A percentile compares a stretch with the other conserved stretches of the same genome.
Conservation (phyloP, 2,888 invertebrate genomes). For the Isoperla grammatica region DNA sequence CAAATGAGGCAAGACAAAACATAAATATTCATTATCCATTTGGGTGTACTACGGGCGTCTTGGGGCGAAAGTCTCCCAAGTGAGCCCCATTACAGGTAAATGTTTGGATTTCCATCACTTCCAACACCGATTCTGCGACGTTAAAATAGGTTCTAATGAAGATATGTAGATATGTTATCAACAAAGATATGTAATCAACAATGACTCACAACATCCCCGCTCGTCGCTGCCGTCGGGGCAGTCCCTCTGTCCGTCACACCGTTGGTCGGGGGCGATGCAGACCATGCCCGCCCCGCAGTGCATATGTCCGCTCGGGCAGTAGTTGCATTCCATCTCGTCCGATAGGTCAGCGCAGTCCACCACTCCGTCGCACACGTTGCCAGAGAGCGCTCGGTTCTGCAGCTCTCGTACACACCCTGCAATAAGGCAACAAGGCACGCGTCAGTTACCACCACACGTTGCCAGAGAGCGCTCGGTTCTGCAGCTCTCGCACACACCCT, state of each 20-base stretch:
- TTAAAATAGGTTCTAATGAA: no score
- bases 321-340: conserved; percentile 68
- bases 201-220: conserved; percentile 77
- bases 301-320: conserved; percentile 64
- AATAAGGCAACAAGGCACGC: conserved; percentile 21
- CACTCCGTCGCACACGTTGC: conserved; percentile 78
- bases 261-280: conserved; percentile 63
- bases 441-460: conserved; percentile 54
- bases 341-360: conserved; percentile 79
- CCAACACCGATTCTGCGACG: no score
- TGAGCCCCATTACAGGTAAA: no score
- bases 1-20: no score
- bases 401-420: conserved; percentile 69
- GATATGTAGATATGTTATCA: no score
- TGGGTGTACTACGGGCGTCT: no score
- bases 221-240: conserved; percentile 86
- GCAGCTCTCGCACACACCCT: conserved; percentile 71
- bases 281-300: conserved; percentile 70
- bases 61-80: no score
- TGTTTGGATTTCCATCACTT: no score
- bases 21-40: no score
- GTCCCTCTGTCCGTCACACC: conserved; percentile 77
- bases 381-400: conserved; percentile 66
- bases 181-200: no score
- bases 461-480: conserved; percentile 66